Evolutionary conservation across 2,797 vertebrate genomes (phyloP), one percentile per base, ranked within the genome.

Genomic region (Siniperca scherzeri): DNA sequence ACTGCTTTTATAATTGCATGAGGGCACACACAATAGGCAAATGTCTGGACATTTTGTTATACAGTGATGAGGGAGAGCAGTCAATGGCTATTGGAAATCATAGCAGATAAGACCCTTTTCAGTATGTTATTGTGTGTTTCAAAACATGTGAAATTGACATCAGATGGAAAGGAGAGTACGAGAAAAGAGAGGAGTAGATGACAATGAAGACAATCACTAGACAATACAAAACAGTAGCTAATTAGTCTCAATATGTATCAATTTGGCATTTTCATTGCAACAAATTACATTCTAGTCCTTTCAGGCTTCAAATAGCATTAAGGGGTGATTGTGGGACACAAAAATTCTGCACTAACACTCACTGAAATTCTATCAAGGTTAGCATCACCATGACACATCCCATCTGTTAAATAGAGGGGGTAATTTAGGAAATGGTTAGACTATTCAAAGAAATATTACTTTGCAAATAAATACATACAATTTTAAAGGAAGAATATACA

Each of bases 1-100:
- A 73, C 84, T 71, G 44, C 70, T 62, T 61, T 84, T 25, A 60
- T 88, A 79, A 87, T 84, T 60, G 40, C 60, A 75, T 21, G 50
- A 57, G 55, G 38, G 21, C 30, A 22, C 30, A 70, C 74, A 82
- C 69, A 72, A 80, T 66, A 52, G 72, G 38, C 42, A 62, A 40
- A 40, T 64, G 66, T 22, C 21, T 12, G 64, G 40, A 67, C 67
- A 61, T 44, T 80, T 75, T 78, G 69, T 56, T 48, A 65, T 36
- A 53, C 56, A 27, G 7, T 9, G 40, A 77, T 59, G 69, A 81
- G 56, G 48, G 61, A 66, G 59, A 69, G 71, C 30, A 33, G 14
- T 72, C 61, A 76, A 81, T 40, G 53, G 66, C 25, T 19, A 22
- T 30, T 82, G 56, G 55, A 72, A 89, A 74, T 67, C 27, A 62